Conservation (phyloP, 2,113 vertebrate genomes). For the Strix aluco region DNA sequence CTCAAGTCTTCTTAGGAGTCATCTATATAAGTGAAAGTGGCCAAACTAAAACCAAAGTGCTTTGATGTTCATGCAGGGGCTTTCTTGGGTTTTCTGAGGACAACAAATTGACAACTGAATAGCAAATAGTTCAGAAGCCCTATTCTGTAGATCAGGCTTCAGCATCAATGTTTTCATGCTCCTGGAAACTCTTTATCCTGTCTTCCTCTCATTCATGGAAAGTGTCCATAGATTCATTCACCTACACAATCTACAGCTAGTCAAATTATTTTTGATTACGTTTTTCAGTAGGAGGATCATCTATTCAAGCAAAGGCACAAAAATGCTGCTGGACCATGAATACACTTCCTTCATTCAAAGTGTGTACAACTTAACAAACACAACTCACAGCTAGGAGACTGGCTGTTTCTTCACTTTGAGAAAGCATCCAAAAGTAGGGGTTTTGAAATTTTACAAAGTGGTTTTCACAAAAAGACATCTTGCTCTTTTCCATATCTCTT, state of each 20-base stretch:
- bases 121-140: neutral
- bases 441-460: neutral
- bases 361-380: neutral
- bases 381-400: neutral
- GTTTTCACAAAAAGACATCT: neutral
- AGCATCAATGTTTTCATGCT: neutral
- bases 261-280: neutral
- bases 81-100: neutral
- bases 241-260: neutral
- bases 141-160: neutral
- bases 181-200: neutral
- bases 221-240: neutral
- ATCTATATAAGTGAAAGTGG: neutral
- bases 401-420: neutral
- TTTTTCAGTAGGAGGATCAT: neutral
- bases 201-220: neutral
- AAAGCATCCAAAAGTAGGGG: neutral
- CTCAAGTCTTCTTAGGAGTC: neutral
- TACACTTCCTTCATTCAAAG: neutral
- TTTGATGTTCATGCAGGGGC: neutral
- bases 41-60: neutral
- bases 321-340: neutral
- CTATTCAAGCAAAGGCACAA: neutral
- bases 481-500: neutral
- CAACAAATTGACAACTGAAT: neutral